Percentiles rank a stretch among this genome's conserved stretches.
These are phyloP conservation scores for cattle (Bos taurus) DNA, from an alignment of 2,113 vertebrate species.

Conservation along the genomic window DNA sequence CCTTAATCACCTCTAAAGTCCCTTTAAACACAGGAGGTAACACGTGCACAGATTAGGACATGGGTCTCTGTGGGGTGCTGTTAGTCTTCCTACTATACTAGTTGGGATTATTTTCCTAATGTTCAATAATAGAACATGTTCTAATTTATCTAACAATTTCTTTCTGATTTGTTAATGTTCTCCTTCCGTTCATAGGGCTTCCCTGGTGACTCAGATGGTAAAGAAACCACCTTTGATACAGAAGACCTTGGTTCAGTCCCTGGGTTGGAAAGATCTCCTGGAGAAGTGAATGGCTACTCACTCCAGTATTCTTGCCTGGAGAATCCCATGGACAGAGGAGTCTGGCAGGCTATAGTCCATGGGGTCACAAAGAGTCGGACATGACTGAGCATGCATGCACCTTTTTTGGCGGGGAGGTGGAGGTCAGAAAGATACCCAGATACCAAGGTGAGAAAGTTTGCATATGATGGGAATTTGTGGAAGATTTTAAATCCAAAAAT, in stretches of 20 bases:
- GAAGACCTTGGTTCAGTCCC: not conserved
- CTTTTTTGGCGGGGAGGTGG: not conserved
- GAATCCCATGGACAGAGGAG: not conserved
- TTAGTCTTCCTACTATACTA: not conserved
- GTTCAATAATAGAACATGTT: not conserved
- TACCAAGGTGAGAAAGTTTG: not conserved
- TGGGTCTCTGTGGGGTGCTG: rapidly evolving
- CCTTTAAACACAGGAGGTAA: not conserved
- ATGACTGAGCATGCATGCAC: not conserved
- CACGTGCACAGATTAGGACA: not conserved
- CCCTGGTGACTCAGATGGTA: not conserved
- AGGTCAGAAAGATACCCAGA: not conserved
- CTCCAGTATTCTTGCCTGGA: not conserved
- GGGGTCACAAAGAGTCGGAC: not conserved
- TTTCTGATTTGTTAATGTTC: not conserved
- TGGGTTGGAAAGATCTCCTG: not conserved
- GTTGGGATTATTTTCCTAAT: not conserved
- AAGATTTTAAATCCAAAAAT: not conserved
- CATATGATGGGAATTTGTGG: not conserved
- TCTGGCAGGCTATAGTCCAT: not conserved
- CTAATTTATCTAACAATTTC: not conserved
- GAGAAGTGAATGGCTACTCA: not conserved
- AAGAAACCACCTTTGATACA: not conserved
- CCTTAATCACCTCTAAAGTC: not conserved
- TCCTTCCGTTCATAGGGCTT: not conserved